Evolutionary conservation across 2,113 vertebrate genomes (phyloP).

Genomic region (Rhea americana): DNA sequence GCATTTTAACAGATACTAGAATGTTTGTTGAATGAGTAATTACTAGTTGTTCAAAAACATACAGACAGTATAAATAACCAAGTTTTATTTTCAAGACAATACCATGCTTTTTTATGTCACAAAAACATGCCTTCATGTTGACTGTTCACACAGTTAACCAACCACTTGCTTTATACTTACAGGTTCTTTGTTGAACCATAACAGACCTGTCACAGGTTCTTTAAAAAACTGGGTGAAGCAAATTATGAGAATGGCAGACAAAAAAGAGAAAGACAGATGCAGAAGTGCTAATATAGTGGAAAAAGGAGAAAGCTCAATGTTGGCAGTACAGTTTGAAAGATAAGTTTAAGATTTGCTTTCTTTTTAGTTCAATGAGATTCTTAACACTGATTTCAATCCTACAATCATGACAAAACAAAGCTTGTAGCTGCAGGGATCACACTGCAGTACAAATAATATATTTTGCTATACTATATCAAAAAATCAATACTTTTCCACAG

Average conservation of each 20-base stretch:
- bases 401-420: neutral
- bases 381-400: neutral
- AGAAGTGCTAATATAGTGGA: neutral
- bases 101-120: neutral
- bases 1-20: neutral
- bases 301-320: accelerated
- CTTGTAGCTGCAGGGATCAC: neutral
- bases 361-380: neutral
- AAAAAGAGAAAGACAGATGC: neutral
- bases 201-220: neutral
- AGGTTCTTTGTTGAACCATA: neutral
- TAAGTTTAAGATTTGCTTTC: neutral
- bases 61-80: neutral
- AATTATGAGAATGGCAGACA: neutral
- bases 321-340: neutral
- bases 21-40: neutral
- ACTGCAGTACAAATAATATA: accelerated
- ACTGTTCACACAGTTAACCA: neutral
- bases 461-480: neutral
- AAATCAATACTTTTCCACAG: neutral
- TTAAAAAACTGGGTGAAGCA: neutral
- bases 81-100: neutral
- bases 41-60: neutral
- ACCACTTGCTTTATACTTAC: neutral
- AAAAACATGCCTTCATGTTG: neutral